Evolutionary conservation across 2,797 vertebrate species (phyloP), one percentile per base, ranked within the genome.

Genomic region (Crocidura indochinensis): DNA sequence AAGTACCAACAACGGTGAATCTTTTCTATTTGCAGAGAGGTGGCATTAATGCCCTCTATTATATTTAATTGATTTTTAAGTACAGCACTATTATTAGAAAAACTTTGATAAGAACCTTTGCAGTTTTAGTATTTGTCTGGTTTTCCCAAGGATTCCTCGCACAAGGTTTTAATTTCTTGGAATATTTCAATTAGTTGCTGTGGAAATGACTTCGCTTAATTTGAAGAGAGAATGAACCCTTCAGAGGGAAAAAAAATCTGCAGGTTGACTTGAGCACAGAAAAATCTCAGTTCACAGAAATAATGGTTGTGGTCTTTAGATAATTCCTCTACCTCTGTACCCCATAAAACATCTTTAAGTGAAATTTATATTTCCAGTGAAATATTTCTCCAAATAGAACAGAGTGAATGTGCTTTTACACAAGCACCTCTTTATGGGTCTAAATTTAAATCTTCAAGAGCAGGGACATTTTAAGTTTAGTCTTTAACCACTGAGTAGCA

Each of bases 361-460:
- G 91, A 95, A 95, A 95, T 96, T 94, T 95, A 86, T 95, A 94
- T 93, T 95, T 94, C 95, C 92, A 91, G 92, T 93, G 85, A 94
- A 95, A 94, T 93, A 78, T 87, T 85, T 93, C 96, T 95, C 87
- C 94, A 96, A 96, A 94, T 92, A 95, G 95, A 96, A 93, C 95
- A 96, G 96, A 92, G 93, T 90, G 95, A 96, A 92, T 93, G 91
- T 93, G 92, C 94, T 93, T 93, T 90, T 83, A 91, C 90, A 96
- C 94, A 94, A 95, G 92, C 78, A 92, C 76, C 93, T 95, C 85
- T 96, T 96, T 96, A 92, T 95, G 95, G 84, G 67, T 94, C 96
- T 96, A 97, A 96, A 97, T 96, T 97, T 97, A 96, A 96, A 94
- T 94, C 94, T 93, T 84, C 84, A 49, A 88, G 96, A 85, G 84